Evolutionary conservation across 2,888 invertebrate species (phyloP), one percentile per base, ranked within the genome.

Genomic region (Lagria hirta): DNA sequence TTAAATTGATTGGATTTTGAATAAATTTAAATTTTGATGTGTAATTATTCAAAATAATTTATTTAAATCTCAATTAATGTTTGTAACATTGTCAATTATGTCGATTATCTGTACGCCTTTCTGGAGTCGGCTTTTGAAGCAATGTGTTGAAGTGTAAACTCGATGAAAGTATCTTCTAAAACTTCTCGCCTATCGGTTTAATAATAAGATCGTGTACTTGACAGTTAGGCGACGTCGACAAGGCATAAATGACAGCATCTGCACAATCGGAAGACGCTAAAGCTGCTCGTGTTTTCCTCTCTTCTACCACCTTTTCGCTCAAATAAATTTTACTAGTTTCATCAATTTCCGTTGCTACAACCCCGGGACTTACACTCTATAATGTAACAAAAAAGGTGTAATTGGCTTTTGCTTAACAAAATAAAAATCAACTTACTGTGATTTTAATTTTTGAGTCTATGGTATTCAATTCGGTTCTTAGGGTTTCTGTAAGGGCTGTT

Each of bases 181-280:
- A 28, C 16, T 28, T 32, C 14, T 35, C 35, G 3, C 35, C 35
- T 5, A 35, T 24, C 3, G 35, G 35, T 15, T 35, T 37, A 20
- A 37, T 37, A 21, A 37, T 26, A 11, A 37, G 26, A n/a, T 37
- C 37, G 18, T 37, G 37, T 16, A 35, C 35, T 11, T 37, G 37
- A 14, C 37, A 37, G 7, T 18, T 26, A 12, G 37, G 28, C 10
- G 37, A 27, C 20, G 37, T 37, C 13, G 27, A 17, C 18, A 37
- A 10, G 13, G 28, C 37, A 20, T 37, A 37, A 10, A 37, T 27
- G 7, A 37, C 37, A 10, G 37, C 37, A 12, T 37, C 37, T 6
- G 28, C 26, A 11, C 37, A 37, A n/a, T 37, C 37, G 4, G 27
- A 27, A 3, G 27, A 10, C n/a, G 27, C 37, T 13, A 37, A n/a